Base-by-base conservation (phyloP, 2,113 vertebrate genomes). In the Tretioscincus oriximinensis region DNA sequence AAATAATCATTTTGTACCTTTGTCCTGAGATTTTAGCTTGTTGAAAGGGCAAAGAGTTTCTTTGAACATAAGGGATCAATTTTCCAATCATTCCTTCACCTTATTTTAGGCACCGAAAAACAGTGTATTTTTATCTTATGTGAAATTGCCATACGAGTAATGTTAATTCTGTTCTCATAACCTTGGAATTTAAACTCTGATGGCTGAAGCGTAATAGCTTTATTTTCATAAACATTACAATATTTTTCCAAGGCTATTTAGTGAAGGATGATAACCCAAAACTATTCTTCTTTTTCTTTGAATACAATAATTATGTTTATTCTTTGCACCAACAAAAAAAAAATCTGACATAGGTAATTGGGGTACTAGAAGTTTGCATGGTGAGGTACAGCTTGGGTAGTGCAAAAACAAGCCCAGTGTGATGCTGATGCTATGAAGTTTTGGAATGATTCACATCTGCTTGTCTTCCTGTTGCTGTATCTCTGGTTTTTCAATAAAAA, bases 141-240 rank as follows among this genome's bases (percentile, higher is more conserved):
- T 91, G 73, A 90, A 89, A 82, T 22, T 89, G 70, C 80, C 77
- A 83, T 79, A 78, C 31, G 73, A 82, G 54, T 77, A 73, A 88
- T 87, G 81, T 88, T 60, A 82, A 54, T 83, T 88, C 89, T 88
- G 66, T 85, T 89, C 89, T 92, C 73, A 86, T 82, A 87, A 67
- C 65, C 65, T 64, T 85, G 85, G 89, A 93, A 92, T 93, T 90
- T 78, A 90, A 41, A 41, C 73, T 92, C 89, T 86, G 78, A 81
- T 93, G 86, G 87, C 80, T 91, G 73, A 1, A 73, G 51, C 28
- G 3, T 26, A 87, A 85, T 90, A 88, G 79, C 74, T 92, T 81
- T 85, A 28, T 85, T 83, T 80, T 76, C 54, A 80, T 70, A 73
- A 86, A 78, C 73, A 88, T 0, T 84, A 80, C 87, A 91, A 88